Percentiles rank a stretch among this genome's conserved stretches.
Evolutionary conservation across 64 coral and sea anemone species (phyloP).

Genomic region (Montipora sp.): DNA sequence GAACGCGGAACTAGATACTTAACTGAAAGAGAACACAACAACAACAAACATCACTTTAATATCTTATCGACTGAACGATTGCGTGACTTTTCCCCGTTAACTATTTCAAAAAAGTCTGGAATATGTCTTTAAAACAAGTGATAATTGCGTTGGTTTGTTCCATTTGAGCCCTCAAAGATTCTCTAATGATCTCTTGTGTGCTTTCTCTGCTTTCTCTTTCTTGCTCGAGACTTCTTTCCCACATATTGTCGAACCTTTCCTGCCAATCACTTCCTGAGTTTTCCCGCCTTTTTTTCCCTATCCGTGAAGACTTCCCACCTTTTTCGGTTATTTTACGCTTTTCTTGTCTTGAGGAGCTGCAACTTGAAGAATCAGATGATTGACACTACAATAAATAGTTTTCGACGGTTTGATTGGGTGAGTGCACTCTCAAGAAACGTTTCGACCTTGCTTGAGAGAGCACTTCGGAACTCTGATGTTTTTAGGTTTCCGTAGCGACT

Average conservation of each 20-base stretch:
- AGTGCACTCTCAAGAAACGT: not conserved
- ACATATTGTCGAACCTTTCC: slow-evolving; percentile 9
- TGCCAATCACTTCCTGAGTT: not conserved
- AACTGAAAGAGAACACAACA: no score
- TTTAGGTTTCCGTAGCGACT: no score
- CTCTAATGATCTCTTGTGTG: slow-evolving; percentile 1
- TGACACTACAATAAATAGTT: not conserved
- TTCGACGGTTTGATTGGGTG: not conserved
- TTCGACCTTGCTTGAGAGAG: not conserved
- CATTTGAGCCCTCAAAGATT: slow-evolving; percentile 14
- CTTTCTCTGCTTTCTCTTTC: not conserved
- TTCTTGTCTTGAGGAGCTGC: not conserved
- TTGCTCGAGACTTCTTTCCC: slow-evolving; percentile 9
- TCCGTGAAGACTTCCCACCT: not conserved
- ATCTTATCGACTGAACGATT: slow-evolving; percentile 18
- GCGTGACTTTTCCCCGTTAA: slow-evolving; percentile 9
- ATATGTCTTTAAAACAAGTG: not conserved
- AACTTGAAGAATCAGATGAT: not conserved
- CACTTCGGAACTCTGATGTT: not conserved
- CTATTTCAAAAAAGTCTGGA: slow-evolving; percentile 29
- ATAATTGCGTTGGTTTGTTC: slow-evolving; percentile 23
- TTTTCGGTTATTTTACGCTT: not conserved
- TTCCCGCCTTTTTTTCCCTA: not conserved
- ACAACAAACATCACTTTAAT: no score
- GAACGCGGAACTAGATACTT: no score